Evolutionary conservation across 2,797 vertebrate species (phyloP).

Genomic region (Coregonus suidteri): DNA sequence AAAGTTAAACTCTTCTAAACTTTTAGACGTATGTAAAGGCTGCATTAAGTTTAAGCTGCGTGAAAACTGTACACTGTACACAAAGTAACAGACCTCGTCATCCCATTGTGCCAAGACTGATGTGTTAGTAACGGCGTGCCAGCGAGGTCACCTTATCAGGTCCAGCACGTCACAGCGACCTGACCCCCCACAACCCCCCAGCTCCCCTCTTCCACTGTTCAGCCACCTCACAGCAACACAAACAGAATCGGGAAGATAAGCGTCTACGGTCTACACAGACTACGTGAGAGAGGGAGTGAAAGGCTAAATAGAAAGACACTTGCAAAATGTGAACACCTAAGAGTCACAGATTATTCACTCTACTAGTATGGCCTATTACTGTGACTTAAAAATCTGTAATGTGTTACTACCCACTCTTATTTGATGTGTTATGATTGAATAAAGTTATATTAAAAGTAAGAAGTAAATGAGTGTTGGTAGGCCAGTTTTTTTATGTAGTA

Average conservation of each 20-base stretch:
- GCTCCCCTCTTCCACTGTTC: slow-evolving; percentile 8
- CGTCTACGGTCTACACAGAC: not conserved
- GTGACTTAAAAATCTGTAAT: not conserved
- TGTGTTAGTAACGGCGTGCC: slow-evolving; percentile 11
- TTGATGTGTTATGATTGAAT: not conserved
- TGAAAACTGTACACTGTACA: too few species aligned
- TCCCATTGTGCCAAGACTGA: not conserved
- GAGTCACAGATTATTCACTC: not conserved
- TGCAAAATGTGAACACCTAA: not conserved
- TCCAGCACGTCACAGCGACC: slow-evolving; percentile 40
- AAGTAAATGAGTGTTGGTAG: not conserved
- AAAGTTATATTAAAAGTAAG: not conserved
- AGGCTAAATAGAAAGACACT: not conserved
- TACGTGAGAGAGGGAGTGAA: not conserved
- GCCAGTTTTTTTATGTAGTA: not conserved
- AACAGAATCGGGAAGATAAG: not conserved
- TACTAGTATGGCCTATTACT: not conserved
- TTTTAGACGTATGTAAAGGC: too few species aligned
- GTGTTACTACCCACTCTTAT: not conserved
- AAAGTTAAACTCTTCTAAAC: too few species aligned
- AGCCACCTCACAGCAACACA: slow-evolving; percentile 18
- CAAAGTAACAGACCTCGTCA: not conserved
- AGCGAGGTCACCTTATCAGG: slow-evolving; percentile 22
- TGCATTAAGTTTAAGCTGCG: too few species aligned
- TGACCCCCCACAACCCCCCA: not conserved